These are phyloP conservation scores for Scolanthus callimorphus DNA, from an alignment of 92 coral and sea anemone genomes.

Conservation along the genomic window DNA sequence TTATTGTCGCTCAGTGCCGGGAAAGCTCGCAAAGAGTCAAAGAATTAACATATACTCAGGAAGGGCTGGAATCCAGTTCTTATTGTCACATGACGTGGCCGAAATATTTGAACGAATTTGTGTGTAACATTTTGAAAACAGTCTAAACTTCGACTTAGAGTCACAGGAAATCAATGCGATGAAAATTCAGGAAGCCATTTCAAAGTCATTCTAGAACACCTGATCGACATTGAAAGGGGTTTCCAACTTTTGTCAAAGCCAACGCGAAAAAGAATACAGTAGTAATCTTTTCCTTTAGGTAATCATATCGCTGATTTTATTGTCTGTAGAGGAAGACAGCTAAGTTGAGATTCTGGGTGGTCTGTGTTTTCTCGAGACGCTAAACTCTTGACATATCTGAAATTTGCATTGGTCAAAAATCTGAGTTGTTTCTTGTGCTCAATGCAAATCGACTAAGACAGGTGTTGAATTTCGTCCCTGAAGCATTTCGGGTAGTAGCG, in stretches of 20 bases:
- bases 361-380: constrained; percentile 13
- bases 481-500: constrained; percentile 56
- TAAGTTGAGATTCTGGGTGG: constrained; percentile 39
- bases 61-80: constrained; percentile 48
- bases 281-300: not conserved
- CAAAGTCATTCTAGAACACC: constrained; percentile 18
- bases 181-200: constrained; percentile 26
- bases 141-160: not conserved
- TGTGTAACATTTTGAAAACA: not conserved
- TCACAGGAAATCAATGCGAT: constrained; percentile 21
- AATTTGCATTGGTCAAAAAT: constrained; percentile 43
- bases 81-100: constrained; percentile 46
- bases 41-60: constrained; percentile 73
- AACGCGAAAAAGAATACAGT: not conserved
- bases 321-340: not conserved
- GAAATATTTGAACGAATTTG: not conserved
- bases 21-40: constrained; percentile 29
- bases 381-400: constrained; percentile 11
- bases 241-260: not conserved
- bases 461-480: constrained; percentile 60
- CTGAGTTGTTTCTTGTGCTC: constrained; percentile 29
- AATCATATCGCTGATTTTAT: not conserved
- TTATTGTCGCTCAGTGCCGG: constrained; percentile 1
- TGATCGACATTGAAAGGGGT: constrained; percentile 2
- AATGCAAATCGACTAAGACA: constrained; percentile 58